Evolutionary conservation across 2,888 invertebrate genomes (phyloP).

Genomic region (Ypsolopha sequella): DNA sequence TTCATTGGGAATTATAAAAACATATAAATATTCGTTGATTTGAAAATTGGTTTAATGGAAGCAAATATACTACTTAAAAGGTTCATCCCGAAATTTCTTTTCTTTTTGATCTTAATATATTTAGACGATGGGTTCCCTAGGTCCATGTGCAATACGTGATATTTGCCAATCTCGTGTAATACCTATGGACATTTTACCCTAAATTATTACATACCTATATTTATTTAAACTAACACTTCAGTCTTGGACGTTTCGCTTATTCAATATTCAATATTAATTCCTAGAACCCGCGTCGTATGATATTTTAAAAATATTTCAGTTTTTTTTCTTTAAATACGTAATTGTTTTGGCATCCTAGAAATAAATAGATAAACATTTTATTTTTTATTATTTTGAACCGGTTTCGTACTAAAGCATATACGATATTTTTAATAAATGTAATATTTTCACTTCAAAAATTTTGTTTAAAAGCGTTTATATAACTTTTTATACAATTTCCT

Average conservation of each 20-base stretch:
- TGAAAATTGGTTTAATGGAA: conserved; percentile 23
- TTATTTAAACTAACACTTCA: conserved; percentile 67
- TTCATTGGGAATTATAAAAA: conserved; percentile 37
- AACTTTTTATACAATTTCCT: too few relatives aligned
- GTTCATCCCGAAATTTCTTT: neutral
- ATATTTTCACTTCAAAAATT: too few relatives aligned
- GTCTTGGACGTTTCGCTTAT: conserved; percentile 71
- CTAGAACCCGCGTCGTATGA: conserved; percentile 65
- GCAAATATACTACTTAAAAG: conserved; percentile 24
- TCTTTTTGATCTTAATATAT: neutral
- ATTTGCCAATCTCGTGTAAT: conserved; percentile 8
- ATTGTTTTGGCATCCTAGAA: too few relatives aligned
- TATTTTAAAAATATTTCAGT: neutral
- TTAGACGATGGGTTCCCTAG: neutral
- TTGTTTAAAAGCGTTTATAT: too few relatives aligned
- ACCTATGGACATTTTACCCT: conserved; percentile 66
- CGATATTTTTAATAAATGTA: too few relatives aligned
- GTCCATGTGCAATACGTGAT: neutral
- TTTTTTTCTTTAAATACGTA: neutral
- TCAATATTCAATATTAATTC: conserved; percentile 58
- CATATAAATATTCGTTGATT: conserved; percentile 67
- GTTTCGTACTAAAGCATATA: too few relatives aligned
- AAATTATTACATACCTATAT: conserved; percentile 55
- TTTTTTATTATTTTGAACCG: too few relatives aligned
- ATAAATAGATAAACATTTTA: too few relatives aligned